These are phyloP conservation scores for Trichechus manatus DNA, from an alignment of 2,113 vertebrate species.

Conservation along the genomic window DNA sequence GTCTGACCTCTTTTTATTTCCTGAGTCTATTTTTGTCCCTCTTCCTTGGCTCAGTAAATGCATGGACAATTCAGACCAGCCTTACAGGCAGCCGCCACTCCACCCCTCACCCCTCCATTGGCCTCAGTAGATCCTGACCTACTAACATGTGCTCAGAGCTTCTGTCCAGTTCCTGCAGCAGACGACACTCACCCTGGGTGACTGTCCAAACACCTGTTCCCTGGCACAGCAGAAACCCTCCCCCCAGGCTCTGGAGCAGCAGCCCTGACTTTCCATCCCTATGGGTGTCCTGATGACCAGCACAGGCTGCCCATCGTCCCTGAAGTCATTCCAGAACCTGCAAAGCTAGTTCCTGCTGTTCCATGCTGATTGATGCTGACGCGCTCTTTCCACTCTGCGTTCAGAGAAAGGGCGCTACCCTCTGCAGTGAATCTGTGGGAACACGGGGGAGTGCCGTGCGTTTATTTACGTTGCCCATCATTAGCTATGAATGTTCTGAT, in stretches of 20 bases:
- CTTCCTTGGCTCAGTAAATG: conserved; percentile 25
- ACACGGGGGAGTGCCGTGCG: conserved; percentile 53
- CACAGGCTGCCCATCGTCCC: neutral
- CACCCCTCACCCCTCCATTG: no score
- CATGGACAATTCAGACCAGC: neutral
- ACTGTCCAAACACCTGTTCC: conserved; percentile 47
- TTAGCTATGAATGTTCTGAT: conserved; percentile 79
- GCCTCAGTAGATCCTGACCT: neutral
- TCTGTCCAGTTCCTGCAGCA: conserved; percentile 4
- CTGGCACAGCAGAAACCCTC: neutral
- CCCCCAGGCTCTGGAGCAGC: neutral
- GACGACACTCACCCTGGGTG: neutral
- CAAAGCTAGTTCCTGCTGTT: neutral
- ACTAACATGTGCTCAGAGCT: neutral
- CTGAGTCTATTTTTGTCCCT: conserved; percentile 30
- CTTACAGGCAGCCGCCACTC: neutral
- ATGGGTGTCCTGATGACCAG: neutral
- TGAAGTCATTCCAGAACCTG: neutral
- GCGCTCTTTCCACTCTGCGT: neutral
- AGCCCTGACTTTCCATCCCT: neutral
- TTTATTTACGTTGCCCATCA: conserved; percentile 79
- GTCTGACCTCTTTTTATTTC: conserved; percentile 38
- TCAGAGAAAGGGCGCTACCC: conserved; percentile 60
- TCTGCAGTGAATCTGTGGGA: conserved; percentile 73
- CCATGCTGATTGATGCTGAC: neutral